Conservation (phyloP, 2,797 vertebrate species). For the Pyrocephalus nanus region DNA sequence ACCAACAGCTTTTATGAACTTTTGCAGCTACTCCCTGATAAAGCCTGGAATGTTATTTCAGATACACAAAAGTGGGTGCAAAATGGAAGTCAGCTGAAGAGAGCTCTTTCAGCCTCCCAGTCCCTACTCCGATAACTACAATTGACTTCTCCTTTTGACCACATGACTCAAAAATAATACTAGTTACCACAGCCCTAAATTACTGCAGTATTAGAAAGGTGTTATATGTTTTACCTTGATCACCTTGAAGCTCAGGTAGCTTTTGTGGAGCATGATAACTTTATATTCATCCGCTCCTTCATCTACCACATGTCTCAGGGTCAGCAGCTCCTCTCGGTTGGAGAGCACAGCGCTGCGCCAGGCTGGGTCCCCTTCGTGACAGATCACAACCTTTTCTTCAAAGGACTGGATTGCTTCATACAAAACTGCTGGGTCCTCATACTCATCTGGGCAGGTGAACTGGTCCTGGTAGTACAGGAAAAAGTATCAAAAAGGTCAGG, state of each 20-base stretch:
- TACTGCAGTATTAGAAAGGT: neutral
- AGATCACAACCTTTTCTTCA: constrained; percentile 92
- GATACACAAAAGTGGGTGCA: neutral
- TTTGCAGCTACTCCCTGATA: neutral
- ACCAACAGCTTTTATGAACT: neutral
- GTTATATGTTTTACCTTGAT: constrained; percentile 85
- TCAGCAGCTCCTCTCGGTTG: constrained; percentile 91
- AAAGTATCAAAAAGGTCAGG: neutral
- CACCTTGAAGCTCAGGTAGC: constrained; percentile 96
- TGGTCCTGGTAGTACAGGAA: constrained; percentile 83
- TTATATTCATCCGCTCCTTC: constrained; percentile 96
- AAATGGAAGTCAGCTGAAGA: neutral
- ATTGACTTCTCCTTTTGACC: neutral
- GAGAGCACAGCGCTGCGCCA: constrained; percentile 93
- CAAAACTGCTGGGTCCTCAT: constrained; percentile 88
- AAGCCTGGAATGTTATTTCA: neutral
- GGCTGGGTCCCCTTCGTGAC: constrained; percentile 93
- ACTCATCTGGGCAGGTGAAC: constrained; percentile 97
- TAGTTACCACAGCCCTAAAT: neutral
- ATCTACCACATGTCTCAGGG: constrained; percentile 91
- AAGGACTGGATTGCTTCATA: constrained; percentile 92
- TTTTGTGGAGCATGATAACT: constrained; percentile 97
- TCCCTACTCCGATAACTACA: neutral
- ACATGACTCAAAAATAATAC: neutral
- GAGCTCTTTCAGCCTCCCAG: neutral